Evolutionary conservation across 1,140 invertebrate species (phyloP).

Genomic region (Planococcus citri): DNA sequence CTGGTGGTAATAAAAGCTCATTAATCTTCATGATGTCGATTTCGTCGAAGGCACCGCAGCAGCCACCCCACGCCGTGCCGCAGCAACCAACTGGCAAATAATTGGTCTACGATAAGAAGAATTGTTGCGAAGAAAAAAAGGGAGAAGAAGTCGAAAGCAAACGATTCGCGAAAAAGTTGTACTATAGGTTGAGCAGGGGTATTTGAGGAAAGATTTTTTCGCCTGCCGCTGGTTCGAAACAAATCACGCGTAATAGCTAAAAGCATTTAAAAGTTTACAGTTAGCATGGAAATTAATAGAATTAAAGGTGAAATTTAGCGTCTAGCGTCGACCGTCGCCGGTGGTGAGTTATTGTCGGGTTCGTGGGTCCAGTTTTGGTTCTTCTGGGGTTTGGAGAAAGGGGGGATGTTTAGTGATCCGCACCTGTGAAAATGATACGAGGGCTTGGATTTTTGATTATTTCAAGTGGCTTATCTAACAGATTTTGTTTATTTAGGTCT

Average conservation of each 20-base stretch:
- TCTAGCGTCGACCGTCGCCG: too few species aligned
- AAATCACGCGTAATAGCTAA: slow-evolving; percentile 2
- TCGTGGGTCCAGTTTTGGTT: too few species aligned
- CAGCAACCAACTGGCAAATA: not conserved
- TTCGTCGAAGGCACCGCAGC: not conserved
- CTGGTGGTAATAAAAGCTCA: slow-evolving; percentile 9
- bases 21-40: slow-evolving; percentile 18
- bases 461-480: too few species aligned
- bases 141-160: not conserved
- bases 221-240: not conserved
- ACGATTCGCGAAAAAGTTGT: not conserved
- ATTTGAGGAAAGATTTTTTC: not conserved
- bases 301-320: too few species aligned
- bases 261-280: not conserved
- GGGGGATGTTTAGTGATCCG: too few species aligned
- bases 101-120: slow-evolving; percentile 1
- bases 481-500: too few species aligned
- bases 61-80: too few species aligned
- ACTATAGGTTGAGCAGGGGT: too few species aligned
- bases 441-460: too few species aligned
- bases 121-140: not conserved
- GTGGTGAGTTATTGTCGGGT: too few species aligned
- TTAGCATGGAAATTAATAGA: slow-evolving; percentile 10
- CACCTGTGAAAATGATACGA: too few species aligned
- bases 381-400: too few species aligned